Evolutionary conservation across 2,888 invertebrate species (phyloP).

Genomic region (Lymantria monacha): DNA sequence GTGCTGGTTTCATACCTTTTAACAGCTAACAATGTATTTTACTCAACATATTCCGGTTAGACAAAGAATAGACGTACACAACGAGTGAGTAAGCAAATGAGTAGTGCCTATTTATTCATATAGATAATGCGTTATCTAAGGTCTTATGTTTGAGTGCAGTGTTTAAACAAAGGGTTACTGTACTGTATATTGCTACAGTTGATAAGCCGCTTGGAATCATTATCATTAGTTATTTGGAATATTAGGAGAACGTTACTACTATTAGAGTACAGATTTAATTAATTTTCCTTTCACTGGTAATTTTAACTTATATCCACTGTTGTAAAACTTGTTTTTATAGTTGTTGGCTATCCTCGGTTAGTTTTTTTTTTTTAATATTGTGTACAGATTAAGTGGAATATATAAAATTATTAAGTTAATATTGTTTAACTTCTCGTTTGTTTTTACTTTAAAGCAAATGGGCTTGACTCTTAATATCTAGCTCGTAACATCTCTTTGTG

Average conservation of each 20-base stretch:
- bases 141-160: slow-evolving; percentile 63
- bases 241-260: slow-evolving; percentile 32
- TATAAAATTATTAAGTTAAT: too few species aligned
- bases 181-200: slow-evolving; percentile 63
- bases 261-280: slow-evolving; percentile 22
- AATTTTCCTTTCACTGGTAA: slow-evolving; percentile 31
- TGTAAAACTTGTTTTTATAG: too few species aligned
- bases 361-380: too few species aligned
- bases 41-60: slow-evolving; percentile 19
- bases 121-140: slow-evolving; percentile 68
- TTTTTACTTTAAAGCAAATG: too few species aligned
- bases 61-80: slow-evolving; percentile 49
- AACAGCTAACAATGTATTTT: not conserved
- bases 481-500: too few species aligned
- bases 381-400: too few species aligned
- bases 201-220: slow-evolving; percentile 63
- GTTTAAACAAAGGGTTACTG: slow-evolving; percentile 70
- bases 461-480: too few species aligned
- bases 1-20: not conserved
- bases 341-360: too few species aligned
- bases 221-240: slow-evolving; percentile 50
- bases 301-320: too few species aligned
- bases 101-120: slow-evolving; percentile 47
- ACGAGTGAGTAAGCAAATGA: slow-evolving; percentile 59
- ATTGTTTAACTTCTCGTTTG: too few species aligned